Evolutionary conservation across 1,140 invertebrate genomes (phyloP).

Genomic region (Pectinophora gossypiella): DNA sequence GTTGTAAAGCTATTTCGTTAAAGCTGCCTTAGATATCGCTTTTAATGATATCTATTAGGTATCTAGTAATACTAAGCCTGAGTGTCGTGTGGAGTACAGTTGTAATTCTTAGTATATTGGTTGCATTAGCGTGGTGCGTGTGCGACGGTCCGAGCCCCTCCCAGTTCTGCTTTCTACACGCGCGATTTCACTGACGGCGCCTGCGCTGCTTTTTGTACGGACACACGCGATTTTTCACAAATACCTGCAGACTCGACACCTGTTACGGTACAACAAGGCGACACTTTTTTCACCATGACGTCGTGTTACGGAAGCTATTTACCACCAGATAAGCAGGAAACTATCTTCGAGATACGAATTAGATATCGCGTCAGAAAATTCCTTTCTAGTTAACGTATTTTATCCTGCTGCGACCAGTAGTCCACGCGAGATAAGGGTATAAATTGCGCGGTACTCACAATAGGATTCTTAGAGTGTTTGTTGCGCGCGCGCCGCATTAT

Average conservation of each 20-base stretch:
- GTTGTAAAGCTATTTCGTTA: too few relatives aligned
- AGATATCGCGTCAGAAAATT: not conserved
- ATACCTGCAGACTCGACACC: conserved; percentile 35
- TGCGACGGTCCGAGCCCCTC: conserved; percentile 26
- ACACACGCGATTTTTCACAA: conserved; percentile 59
- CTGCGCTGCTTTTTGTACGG: conserved; percentile 42
- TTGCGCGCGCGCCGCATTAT: conserved; percentile 27
- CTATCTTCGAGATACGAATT: not conserved
- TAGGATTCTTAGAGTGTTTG: conserved; percentile 54
- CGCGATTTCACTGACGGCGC: conserved; percentile 61
- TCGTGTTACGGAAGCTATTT: not conserved
- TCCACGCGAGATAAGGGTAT: conserved; percentile 48
- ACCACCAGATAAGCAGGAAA: not conserved
- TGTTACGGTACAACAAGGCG: not conserved
- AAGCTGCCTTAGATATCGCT: not conserved
- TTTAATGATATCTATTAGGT: not conserved
- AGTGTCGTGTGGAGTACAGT: not conserved
- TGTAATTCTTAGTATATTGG: not conserved
- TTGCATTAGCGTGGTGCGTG: conserved; percentile 25
- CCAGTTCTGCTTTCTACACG: conserved; percentile 69
- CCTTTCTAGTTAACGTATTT: not conserved
- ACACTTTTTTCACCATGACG: not conserved
- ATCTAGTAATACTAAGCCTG: not conserved
- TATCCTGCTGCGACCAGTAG: conserved; percentile 23
- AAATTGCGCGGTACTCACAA: conserved; percentile 58